Conservation (phyloP, 2,797 vertebrate species). For the Phylloscopus collybita region DNA sequence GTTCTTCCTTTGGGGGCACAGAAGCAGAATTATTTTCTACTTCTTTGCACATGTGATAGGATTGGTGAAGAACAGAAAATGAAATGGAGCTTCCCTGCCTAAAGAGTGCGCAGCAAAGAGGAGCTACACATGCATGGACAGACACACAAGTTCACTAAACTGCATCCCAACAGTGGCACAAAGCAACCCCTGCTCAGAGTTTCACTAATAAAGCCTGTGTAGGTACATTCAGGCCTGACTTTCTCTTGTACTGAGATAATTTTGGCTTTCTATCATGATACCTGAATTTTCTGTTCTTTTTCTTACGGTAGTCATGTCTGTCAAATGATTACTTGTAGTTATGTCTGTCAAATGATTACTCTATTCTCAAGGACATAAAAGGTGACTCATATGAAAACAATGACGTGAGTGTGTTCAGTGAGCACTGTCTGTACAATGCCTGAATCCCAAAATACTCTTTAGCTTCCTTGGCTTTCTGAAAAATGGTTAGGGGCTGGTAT, state of each 20-base stretch:
- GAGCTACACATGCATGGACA: rapidly evolving
- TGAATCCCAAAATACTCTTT: not conserved
- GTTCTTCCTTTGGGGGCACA: not conserved
- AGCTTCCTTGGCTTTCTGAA: not conserved
- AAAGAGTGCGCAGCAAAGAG: not conserved
- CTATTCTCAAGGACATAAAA: not conserved
- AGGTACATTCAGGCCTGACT: not conserved
- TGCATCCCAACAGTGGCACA: not conserved
- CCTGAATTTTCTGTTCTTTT: not conserved
- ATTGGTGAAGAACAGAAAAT: not conserved
- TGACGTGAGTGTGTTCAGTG: not conserved
- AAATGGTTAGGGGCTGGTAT: not conserved
- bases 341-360: not conserved
- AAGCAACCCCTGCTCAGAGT: not conserved
- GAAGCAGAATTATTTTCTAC: not conserved
- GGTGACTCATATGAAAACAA: not conserved
- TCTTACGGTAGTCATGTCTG: not conserved
- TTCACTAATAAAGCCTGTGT: not conserved
- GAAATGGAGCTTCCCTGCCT: not conserved
- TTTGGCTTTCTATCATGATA: not conserved
- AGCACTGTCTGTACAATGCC: not conserved
- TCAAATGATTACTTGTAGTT: not conserved
- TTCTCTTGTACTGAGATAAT: not conserved
- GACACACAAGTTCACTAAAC: not conserved
- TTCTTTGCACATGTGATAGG: not conserved